Evolutionary conservation across 2,797 vertebrate genomes (phyloP).

Genomic region (Gymnoscopelus microlampas): DNA sequence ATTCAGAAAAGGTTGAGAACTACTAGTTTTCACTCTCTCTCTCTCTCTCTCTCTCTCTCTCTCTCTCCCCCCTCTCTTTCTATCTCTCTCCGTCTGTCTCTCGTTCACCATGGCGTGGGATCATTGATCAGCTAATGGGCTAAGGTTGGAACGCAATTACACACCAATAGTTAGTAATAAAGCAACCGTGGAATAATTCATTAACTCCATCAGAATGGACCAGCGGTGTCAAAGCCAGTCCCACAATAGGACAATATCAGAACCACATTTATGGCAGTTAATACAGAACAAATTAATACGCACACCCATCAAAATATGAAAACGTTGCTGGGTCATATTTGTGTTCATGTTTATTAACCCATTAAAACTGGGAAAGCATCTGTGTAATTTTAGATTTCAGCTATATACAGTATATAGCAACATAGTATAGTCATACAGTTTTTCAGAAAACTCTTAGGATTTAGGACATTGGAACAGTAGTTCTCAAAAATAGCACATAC

Average conservation of each 20-base stretch:
- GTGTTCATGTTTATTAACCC: no score
- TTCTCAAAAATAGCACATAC: no score
- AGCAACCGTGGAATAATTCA: constrained; percentile 45
- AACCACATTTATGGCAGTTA: constrained; percentile 23
- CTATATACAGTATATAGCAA: no score
- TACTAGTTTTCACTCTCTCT: constrained; percentile 20
- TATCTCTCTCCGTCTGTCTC: constrained; percentile 19
- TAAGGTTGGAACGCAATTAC: constrained; percentile 69
- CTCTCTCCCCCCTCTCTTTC: constrained; percentile 9
- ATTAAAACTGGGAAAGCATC: no score
- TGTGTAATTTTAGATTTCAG: no score
- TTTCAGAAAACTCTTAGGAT: no score
- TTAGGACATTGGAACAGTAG: no score
- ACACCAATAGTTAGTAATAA: constrained; percentile 51
- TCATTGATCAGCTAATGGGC: constrained; percentile 58
- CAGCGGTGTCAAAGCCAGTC: constrained; percentile 37
- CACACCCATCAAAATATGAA: constrained; percentile 19
- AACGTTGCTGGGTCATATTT: constrained; percentile 20
- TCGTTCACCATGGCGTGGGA: constrained; percentile 34
- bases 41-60: constrained; percentile 26
- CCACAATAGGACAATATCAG: constrained; percentile 20
- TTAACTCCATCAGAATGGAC: constrained; percentile 64
- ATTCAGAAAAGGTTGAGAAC: not conserved
- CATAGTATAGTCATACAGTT: no score
- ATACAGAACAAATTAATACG: constrained; percentile 26